A percentile compares a stretch with the other conserved stretches of the same genome.
Evolutionary conservation across 2,113 vertebrate species (phyloP).

Genomic region (Myotis lucifugus): DNA sequence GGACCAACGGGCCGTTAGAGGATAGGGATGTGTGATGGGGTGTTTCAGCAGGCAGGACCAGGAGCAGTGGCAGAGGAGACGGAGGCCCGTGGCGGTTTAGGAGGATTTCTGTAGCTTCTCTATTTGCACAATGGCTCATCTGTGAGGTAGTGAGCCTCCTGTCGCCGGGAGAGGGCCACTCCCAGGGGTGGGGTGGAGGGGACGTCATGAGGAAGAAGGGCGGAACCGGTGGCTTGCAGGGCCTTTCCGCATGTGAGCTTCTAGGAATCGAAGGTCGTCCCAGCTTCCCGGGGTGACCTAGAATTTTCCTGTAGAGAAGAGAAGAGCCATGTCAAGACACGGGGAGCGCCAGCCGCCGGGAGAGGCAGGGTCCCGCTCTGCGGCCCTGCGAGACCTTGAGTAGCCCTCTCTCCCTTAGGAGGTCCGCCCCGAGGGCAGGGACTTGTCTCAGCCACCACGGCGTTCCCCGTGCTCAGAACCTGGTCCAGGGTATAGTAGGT

Average conservation of each 20-base stretch:
- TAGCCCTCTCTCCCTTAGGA: no score
- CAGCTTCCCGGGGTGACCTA: background rate
- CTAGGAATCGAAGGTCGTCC: background rate
- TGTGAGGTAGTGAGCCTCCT: background rate
- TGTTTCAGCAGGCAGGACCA: background rate
- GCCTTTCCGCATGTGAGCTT: background rate
- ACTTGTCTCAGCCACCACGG: background rate
- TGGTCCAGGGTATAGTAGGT: background rate
- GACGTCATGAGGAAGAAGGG: accelerated
- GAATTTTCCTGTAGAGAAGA: background rate
- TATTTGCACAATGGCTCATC: accelerated
- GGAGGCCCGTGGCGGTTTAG: accelerated
- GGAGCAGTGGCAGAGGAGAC: background rate
- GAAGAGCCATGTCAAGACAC: background rate
- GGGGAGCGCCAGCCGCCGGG: accelerated
- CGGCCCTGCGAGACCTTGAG: background rate
- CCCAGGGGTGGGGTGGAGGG: background rate
- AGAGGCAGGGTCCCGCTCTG: accelerated
- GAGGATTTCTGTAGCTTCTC: background rate
- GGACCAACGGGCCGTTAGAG: accelerated
- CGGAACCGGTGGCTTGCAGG: background rate
- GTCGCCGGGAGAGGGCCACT: background rate
- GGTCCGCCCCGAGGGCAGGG: background rate
- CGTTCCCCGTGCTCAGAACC: background rate
- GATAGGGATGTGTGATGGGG: accelerated